Conservation (phyloP, 2,113 vertebrate species). For the Ascaphus truei region DNA sequence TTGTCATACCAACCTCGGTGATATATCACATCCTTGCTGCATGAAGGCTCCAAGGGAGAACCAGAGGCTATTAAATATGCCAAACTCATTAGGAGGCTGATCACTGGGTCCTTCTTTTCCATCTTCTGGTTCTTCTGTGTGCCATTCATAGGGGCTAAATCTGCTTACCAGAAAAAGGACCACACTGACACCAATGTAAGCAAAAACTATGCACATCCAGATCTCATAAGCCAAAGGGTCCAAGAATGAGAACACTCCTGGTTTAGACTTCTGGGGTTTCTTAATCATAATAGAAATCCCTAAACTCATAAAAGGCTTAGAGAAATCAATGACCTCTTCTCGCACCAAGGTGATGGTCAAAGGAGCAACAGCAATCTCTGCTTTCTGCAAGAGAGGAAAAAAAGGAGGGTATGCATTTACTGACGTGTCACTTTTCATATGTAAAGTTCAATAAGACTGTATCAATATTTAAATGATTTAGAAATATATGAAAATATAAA, state of each 20-base stretch:
- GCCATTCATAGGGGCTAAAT: slow-evolving; percentile 97
- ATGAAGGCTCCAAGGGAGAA: slow-evolving; percentile 98
- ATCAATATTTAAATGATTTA: no score
- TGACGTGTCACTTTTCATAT: not conserved
- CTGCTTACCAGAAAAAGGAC: slow-evolving; percentile 98
- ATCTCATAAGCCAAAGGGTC: slow-evolving; percentile 98
- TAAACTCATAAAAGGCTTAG: slow-evolving; percentile 98
- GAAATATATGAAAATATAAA: no score
- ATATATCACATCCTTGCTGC: slow-evolving; percentile 99
- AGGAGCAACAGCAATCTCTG: slow-evolving; percentile 96
- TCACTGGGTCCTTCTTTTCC: slow-evolving; percentile 87
- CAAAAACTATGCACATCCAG: slow-evolving; percentile 99
- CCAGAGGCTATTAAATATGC: slow-evolving; percentile 99
- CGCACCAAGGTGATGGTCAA: slow-evolving; percentile 96
- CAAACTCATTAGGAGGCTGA: slow-evolving; percentile 97
- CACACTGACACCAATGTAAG: slow-evolving; percentile 98
- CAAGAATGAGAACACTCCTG: slow-evolving; percentile 97
- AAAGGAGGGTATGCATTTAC: slow-evolving; percentile 44
- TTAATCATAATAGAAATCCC: slow-evolving; percentile 99
- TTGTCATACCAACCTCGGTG: slow-evolving; percentile 80
- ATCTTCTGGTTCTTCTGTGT: slow-evolving; percentile 93
- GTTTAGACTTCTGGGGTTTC: slow-evolving; percentile 98
- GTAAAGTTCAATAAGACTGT: no score
- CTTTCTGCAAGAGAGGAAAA: slow-evolving; percentile 82
- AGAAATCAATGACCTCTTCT: slow-evolving; percentile 98